Evolutionary conservation across 2,797 vertebrate genomes (phyloP).

Genomic region (Sphenodon punctatus): DNA sequence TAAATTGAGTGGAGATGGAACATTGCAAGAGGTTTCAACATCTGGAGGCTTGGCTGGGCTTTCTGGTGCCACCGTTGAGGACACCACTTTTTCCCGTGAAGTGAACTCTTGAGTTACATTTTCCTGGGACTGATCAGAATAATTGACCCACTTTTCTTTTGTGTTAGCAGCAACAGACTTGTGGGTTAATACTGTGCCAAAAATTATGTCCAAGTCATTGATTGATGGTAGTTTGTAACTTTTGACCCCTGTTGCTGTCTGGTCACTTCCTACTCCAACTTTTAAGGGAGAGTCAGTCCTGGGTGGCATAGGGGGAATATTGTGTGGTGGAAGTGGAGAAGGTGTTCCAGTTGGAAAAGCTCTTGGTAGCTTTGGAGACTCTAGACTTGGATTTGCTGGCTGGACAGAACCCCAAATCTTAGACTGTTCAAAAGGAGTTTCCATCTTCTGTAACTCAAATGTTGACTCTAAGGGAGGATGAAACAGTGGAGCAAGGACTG

Average conservation of each 20-base stretch:
- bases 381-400: slow-evolving; percentile 67
- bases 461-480: slow-evolving; percentile 87
- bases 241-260: slow-evolving; percentile 77
- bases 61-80: slow-evolving; percentile 74
- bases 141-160: slow-evolving; percentile 91
- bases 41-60: slow-evolving; percentile 57
- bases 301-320: slow-evolving; percentile 87
- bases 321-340: slow-evolving; percentile 95
- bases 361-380: slow-evolving; percentile 85
- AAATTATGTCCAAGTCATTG: slow-evolving; percentile 93
- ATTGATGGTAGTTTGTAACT: slow-evolving; percentile 79
- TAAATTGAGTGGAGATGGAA: slow-evolving; percentile 84
- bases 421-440: slow-evolving; percentile 85
- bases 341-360: slow-evolving; percentile 95
- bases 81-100: slow-evolving; percentile 70
- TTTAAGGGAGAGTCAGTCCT: slow-evolving; percentile 82
- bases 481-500: slow-evolving; percentile 82
- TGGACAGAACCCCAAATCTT: slow-evolving; percentile 88
- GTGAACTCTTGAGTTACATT: slow-evolving; percentile 68
- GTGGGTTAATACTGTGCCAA: slow-evolving; percentile 85
- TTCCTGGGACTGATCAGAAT: slow-evolving; percentile 84
- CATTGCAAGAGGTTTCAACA: slow-evolving; percentile 71
- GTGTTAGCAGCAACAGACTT: slow-evolving; percentile 71
- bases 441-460: slow-evolving; percentile 88
- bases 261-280: slow-evolving; percentile 81